phyloP scores from a whole-genome alignment of 1,140 invertebrate species.

The Trichonephila clavipes region DNA sequence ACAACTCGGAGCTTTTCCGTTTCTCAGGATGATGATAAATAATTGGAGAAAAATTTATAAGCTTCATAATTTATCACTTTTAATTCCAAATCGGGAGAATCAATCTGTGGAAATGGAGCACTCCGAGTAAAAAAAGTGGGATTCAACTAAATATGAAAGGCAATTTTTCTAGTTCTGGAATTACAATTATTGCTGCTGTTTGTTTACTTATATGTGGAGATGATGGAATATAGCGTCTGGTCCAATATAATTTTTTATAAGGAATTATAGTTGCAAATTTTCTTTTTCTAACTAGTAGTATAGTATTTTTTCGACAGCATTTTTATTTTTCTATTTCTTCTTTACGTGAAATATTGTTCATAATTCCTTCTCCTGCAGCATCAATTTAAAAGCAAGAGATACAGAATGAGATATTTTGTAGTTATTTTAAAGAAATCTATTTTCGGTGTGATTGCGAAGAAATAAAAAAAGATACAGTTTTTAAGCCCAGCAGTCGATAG shows the following conservation, averaged over 20 bases:
- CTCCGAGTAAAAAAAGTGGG: not conserved
- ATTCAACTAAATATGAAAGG: not conserved
- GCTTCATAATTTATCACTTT: conserved; percentile 45
- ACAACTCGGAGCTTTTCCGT: not conserved
- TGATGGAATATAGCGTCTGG: not conserved
- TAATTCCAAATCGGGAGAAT: conserved; percentile 31
- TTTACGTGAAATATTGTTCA: too few relatives aligned
- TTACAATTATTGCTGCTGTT: not conserved
- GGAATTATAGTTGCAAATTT: too few relatives aligned
- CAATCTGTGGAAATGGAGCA: not conserved
- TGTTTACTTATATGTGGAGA: not conserved
- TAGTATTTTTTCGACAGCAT: too few relatives aligned
- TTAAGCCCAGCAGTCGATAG: too few relatives aligned
- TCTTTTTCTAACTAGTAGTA: too few relatives aligned
- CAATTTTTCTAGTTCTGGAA: not conserved
- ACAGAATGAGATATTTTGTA: too few relatives aligned
- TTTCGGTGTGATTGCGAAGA: too few relatives aligned
- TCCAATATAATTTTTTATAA: not conserved
- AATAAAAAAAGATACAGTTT: too few relatives aligned
- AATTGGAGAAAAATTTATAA: conserved; percentile 44
- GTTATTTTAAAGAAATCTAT: too few relatives aligned
- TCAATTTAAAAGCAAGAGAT: too few relatives aligned
- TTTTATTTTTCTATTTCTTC: too few relatives aligned
- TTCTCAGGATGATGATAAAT: conserved; percentile 34
- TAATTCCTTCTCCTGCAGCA: too few relatives aligned